These are phyloP conservation scores for Cyanocitta stelleri DNA, from an alignment of 2,113 vertebrate species.

Conservation along the genomic window DNA sequence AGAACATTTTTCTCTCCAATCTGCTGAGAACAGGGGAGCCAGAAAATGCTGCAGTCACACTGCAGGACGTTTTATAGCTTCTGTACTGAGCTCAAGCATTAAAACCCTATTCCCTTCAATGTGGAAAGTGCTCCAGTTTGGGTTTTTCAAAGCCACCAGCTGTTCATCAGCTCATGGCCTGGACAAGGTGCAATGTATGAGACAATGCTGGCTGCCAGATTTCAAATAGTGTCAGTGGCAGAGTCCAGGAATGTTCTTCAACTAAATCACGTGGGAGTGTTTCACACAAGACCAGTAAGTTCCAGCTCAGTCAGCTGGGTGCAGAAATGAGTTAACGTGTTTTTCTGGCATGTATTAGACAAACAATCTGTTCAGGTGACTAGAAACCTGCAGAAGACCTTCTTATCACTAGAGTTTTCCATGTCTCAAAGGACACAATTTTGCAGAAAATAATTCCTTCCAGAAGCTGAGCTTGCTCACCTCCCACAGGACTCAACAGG, in stretches of 20 bases:
- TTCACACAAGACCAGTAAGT: neutral
- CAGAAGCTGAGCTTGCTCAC: neutral
- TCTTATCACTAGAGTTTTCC: neutral
- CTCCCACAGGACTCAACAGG: neutral
- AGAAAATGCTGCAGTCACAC: neutral
- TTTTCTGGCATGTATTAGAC: neutral
- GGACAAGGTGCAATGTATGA: neutral
- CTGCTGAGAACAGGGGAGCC: neutral
- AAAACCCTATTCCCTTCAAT: neutral
- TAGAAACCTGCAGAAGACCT: neutral
- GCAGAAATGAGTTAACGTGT: neutral
- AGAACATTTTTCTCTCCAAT: neutral
- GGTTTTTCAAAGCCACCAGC: neutral
- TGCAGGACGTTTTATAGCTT: neutral
- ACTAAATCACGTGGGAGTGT: neutral
- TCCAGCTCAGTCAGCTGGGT: neutral
- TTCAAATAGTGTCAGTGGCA: neutral
- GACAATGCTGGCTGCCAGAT: neutral
- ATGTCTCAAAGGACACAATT: neutral
- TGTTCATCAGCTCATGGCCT: neutral
- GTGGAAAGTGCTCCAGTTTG: neutral
- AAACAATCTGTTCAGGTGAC: neutral
- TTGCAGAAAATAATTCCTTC: neutral
- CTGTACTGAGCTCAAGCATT: neutral
- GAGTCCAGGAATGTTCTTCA: neutral